Evolutionary conservation across 2,797 vertebrate genomes (phyloP).

Genomic region (Tragopan temminckii): DNA sequence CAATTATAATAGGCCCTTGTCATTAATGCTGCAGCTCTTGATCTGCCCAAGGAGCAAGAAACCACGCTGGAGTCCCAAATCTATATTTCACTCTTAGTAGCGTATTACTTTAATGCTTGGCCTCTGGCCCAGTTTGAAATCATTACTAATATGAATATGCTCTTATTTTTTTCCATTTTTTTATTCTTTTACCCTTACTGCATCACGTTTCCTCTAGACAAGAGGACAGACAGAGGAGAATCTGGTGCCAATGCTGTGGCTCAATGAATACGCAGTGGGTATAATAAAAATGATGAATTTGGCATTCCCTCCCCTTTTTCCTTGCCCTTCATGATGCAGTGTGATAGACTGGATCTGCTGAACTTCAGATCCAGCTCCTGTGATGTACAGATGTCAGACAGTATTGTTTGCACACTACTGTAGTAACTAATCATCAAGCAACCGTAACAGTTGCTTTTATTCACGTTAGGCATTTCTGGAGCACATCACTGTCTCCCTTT

Average conservation of each 20-base stretch:
- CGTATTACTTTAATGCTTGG: constrained; percentile 45
- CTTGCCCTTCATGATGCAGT: constrained; percentile 57
- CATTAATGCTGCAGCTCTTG: constrained; percentile 31
- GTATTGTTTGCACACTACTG: constrained; percentile 9
- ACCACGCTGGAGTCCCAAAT: constrained; percentile 73
- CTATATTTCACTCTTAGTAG: constrained; percentile 53
- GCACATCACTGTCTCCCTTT: constrained; percentile 55
- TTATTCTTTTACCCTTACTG: constrained; percentile 71
- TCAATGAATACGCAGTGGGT: constrained; percentile 82
- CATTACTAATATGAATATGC: constrained; percentile 68
- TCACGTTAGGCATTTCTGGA: constrained; percentile 50
- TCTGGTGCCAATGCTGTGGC: constrained; percentile 80
- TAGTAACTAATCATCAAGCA: constrained; percentile 25
- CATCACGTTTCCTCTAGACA: constrained; percentile 80
- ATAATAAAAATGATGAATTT: constrained; percentile 68
- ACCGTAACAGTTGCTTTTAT: constrained; percentile 43
- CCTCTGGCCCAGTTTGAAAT: constrained; percentile 56
- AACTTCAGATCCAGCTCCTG: constrained; percentile 49
- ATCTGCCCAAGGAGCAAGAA: constrained; percentile 45
- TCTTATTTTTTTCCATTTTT: constrained; percentile 56
- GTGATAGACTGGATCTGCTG: constrained; percentile 59
- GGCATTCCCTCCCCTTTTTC: constrained; percentile 69
- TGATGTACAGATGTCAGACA: constrained; percentile 38
- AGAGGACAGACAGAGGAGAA: constrained; percentile 81
- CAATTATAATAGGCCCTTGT: not conserved